These are phyloP conservation scores for Hedya salicella DNA, from an alignment of 2,888 invertebrate genomes.

Conservation along the genomic window DNA sequence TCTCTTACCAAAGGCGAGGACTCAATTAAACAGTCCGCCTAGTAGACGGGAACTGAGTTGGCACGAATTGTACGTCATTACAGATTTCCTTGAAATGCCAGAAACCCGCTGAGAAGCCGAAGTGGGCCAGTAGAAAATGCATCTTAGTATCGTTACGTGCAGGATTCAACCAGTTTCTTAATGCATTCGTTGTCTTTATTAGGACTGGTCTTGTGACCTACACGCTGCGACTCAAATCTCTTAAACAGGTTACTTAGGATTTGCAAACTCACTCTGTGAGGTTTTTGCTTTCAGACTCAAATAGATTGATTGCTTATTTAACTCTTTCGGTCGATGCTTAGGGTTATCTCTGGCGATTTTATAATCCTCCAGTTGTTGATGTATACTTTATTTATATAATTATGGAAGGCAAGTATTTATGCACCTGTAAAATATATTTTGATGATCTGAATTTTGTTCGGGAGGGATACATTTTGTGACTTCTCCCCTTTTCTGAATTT, in stretches of 20 bases:
- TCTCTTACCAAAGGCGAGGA: too few species aligned
- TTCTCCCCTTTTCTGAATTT: too few species aligned
- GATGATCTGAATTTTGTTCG: too few species aligned
- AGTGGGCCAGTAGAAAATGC: slow-evolving; percentile 17
- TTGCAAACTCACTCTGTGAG: slow-evolving; percentile 12
- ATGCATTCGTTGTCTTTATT: slow-evolving; percentile 16
- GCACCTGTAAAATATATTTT: too few species aligned
- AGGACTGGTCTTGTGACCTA: slow-evolving; percentile 28
- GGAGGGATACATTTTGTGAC: too few species aligned
- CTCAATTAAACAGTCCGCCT: too few species aligned
- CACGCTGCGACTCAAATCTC: not conserved
- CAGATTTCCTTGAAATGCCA: not conserved
- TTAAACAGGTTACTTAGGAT: slow-evolving; percentile 16
- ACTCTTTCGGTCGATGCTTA: too few species aligned
- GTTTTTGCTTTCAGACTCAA: not conserved
- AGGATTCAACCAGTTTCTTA: slow-evolving; percentile 23
- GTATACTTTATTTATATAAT: too few species aligned
- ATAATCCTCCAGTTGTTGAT: too few species aligned
- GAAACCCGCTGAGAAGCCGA: not conserved
- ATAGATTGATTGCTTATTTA: not conserved
- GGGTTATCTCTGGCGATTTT: too few species aligned
- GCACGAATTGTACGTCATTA: not conserved
- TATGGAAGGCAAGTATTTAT: too few species aligned
- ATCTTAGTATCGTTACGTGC: not conserved
- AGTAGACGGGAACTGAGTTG: too few species aligned